phyloP scores from a whole-genome alignment of 2,113 vertebrate genomes.

The Tychaedon coryphoeus region DNA sequence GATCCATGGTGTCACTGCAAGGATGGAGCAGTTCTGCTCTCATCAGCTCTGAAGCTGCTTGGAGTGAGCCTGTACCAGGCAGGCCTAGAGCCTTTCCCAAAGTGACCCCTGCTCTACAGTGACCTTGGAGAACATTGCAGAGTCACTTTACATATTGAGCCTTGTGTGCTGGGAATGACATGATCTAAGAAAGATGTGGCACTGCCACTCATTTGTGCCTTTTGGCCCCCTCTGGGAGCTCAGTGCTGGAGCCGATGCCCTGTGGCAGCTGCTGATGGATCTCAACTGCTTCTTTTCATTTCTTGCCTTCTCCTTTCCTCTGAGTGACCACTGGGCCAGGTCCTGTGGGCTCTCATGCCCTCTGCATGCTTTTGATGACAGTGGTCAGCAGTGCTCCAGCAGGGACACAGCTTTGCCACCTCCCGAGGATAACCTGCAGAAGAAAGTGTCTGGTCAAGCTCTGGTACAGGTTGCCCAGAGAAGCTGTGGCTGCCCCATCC shows the following conservation, averaged over 20 bases:
- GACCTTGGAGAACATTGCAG: neutral
- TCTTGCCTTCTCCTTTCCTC: neutral
- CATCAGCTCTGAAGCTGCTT: neutral
- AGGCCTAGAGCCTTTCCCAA: neutral
- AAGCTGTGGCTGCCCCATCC: neutral
- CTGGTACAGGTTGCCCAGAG: neutral
- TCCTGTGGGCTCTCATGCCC: neutral
- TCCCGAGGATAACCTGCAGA: neutral
- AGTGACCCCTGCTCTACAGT: neutral
- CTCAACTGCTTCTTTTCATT: neutral
- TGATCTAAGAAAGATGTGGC: neutral
- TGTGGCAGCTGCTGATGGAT: neutral
- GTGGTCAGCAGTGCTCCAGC: neutral
- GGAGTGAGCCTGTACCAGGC: neutral
- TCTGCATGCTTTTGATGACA: neutral
- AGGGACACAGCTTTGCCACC: neutral
- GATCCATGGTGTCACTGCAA: constrained; percentile 38
- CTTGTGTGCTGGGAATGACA: neutral
- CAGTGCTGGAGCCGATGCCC: neutral
- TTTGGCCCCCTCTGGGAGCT: neutral
- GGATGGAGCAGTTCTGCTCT: neutral
- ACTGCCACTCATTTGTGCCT: neutral
- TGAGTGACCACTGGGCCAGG: neutral
- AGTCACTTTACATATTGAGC: neutral
- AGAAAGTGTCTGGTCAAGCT: neutral